Conservation (phyloP, 2,888 invertebrate genomes). For the Conus canariensis region DNA sequence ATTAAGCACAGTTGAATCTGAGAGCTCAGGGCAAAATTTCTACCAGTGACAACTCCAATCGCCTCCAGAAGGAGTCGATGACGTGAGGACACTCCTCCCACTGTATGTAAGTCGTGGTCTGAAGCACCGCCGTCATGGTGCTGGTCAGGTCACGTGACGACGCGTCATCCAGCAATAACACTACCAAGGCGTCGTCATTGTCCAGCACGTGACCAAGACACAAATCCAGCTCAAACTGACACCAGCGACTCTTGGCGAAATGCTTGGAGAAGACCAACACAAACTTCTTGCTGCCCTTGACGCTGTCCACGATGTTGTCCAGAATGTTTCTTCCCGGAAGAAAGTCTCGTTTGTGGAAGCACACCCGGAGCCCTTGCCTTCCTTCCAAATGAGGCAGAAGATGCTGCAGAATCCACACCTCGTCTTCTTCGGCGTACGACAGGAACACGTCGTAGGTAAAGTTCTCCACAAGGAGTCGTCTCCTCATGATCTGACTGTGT, state of each 20-base stretch:
- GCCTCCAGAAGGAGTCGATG: slow-evolving; percentile 22
- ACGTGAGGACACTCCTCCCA: slow-evolving; percentile 12
- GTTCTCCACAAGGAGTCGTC: background rate
- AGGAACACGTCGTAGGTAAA: slow-evolving; percentile 85
- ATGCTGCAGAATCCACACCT: slow-evolving; percentile 84
- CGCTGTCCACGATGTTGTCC: slow-evolving; percentile 86
- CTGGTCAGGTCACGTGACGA: slow-evolving; percentile 83
- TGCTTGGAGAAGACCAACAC: slow-evolving; percentile 84
- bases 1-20: no score
- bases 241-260: slow-evolving; percentile 57
- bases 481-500: background rate
- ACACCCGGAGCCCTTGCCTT: slow-evolving; percentile 75
- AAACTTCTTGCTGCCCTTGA: slow-evolving; percentile 84
- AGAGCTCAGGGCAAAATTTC: background rate
- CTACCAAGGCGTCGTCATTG: slow-evolving; percentile 78
- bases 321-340: slow-evolving; percentile 84
- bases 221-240: slow-evolving; percentile 56
- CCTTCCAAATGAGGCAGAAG: slow-evolving; percentile 84
- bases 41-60: background rate
- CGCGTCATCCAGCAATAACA: slow-evolving; percentile 85
- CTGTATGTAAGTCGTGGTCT: slow-evolving; percentile 83
- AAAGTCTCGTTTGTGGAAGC: slow-evolving; percentile 87
- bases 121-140: slow-evolving; percentile 84
- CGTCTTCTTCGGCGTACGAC: slow-evolving; percentile 85
- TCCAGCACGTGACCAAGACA: slow-evolving; percentile 44